Conservation (phyloP, 2,797 vertebrate species). For the Hippoglossus hippoglossus region DNA sequence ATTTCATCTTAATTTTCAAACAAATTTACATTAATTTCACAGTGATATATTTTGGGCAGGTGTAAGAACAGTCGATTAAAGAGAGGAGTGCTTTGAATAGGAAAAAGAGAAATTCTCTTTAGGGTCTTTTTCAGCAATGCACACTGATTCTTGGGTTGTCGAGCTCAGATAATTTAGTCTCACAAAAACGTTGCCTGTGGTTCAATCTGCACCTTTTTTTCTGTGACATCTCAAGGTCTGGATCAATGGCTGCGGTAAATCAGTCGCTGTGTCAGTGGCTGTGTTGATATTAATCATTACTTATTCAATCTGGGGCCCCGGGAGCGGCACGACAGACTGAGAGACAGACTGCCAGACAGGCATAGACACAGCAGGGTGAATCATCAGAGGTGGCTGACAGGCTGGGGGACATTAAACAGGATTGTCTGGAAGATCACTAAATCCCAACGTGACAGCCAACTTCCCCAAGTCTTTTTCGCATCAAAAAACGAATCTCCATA, state of each 20-base stretch:
- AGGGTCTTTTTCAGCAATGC: slow-evolving; percentile 14
- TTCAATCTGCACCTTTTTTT: slow-evolving; percentile 38
- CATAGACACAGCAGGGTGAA: slow-evolving; percentile 59
- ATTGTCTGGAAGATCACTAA: slow-evolving; percentile 50
- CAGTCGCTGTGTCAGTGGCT: slow-evolving; percentile 43
- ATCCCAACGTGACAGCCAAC: slow-evolving; percentile 57
- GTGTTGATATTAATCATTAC: slow-evolving; percentile 75
- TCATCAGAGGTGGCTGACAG: slow-evolving; percentile 54
- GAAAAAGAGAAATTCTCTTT: slow-evolving; percentile 9
- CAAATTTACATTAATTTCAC: background rate
- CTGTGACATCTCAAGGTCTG: slow-evolving; percentile 60
- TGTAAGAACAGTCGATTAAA: slow-evolving; percentile 19
- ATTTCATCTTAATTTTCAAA: background rate
- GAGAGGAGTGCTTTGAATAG: slow-evolving; percentile 2
- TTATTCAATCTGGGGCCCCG: slow-evolving; percentile 63
- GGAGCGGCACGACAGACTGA: slow-evolving; percentile 46
- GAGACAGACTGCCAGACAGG: slow-evolving; percentile 42
- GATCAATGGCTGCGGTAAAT: slow-evolving; percentile 63
- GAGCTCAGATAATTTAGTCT: slow-evolving; percentile 45
- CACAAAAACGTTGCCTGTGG: slow-evolving; percentile 41
- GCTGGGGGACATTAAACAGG: slow-evolving; percentile 47
- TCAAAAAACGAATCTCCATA: slow-evolving; percentile 39
- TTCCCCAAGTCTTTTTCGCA: slow-evolving; percentile 37
- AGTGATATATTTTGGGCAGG: slow-evolving; percentile 17
- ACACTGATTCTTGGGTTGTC: slow-evolving; percentile 33